A percentile compares a stretch with the other conserved stretches of the same genome.
phyloP scores from a whole-genome alignment of 1,140 invertebrate genomes.

The Oryzaephilus surinamensis region DNA sequence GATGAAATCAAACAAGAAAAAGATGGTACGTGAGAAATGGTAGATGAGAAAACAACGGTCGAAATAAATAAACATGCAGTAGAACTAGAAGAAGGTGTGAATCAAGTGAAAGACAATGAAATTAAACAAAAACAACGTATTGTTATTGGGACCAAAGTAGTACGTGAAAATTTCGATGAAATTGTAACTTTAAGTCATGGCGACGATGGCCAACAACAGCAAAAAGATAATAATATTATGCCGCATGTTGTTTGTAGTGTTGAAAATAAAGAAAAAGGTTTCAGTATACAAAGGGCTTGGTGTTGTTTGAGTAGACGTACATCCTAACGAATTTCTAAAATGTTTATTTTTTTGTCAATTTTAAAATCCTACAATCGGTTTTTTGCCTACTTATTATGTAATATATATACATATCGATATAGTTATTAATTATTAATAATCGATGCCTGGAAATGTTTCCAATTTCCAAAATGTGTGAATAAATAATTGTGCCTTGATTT shows the following conservation, averaged over 20 bases:
- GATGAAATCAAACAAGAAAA: constrained; percentile 28
- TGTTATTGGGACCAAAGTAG: not conserved
- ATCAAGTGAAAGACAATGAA: constrained; percentile 1
- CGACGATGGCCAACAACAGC: constrained; percentile 24
- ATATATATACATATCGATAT: too few species aligned
- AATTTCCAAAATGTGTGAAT: too few species aligned
- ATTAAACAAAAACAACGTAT: constrained; percentile 1
- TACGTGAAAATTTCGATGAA: constrained; percentile 22
- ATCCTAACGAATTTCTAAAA: too few species aligned
- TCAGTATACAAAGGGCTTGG: constrained; percentile 40
- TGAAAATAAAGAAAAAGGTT: constrained; percentile 31
- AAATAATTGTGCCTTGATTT: too few species aligned
- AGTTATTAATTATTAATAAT: too few species aligned
- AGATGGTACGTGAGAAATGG: constrained; percentile 35
- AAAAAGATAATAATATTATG: constrained; percentile 32
- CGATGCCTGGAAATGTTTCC: too few species aligned
- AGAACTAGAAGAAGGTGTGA: not conserved
- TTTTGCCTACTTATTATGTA: too few species aligned
- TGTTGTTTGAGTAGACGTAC: constrained; percentile 42
- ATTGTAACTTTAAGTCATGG: constrained; percentile 21
- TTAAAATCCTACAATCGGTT: too few species aligned
- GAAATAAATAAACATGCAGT: constrained; percentile 27
- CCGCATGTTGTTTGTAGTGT: constrained; percentile 18
- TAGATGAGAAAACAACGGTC: constrained; percentile 30
- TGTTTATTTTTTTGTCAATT: too few species aligned